Base-by-base conservation (phyloP, 2,888 invertebrate genomes). In the Eremobia ochroleuca region DNA sequence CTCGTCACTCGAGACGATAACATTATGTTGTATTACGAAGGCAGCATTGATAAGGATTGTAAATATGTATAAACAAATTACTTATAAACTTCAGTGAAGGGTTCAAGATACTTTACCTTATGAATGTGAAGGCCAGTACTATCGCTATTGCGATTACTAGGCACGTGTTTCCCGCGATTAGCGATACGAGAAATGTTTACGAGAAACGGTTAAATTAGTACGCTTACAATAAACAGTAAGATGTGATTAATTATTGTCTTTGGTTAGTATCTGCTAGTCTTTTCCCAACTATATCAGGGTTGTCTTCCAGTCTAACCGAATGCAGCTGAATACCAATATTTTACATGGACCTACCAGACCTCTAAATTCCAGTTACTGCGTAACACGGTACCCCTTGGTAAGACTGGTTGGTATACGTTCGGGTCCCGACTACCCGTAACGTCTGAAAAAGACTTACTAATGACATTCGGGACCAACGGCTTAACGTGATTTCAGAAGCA, bases 71-170 rank as follows among this genome's bases (percentile, higher is more conserved):
- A 15, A 73, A 34, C 40, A 21, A 3, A n/a, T 72, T 6, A 31
- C 18, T 69, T 73, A 52, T 70, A 52, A 67, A 25, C 8, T 67
- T 67, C 66, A 46, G 0, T 43, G 21, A 43, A 66, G 28, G 28
- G 28, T 21, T 67, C 15, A 25, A 40, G 28, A n/a, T 65, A 21
- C 8, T 46, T 37, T 34, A n/a, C n/a, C 18, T 28, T 37, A 18
- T 31, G 21, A 28, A 52, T 43, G 21, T 73, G 5, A 73, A 72
- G n/a, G 73, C 28, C 31, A 52, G 4, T 68, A 8, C 2, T 71
- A 31, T 71, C 40, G 28, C 0, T 15, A 18, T 55, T 55, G 4
- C 13, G 31, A 49, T 31, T 25, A 31, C 9, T 25, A n/a, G n/a
- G n/a, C n/a, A 21, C 21, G 9, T 25, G 49, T 9, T 31, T 25